Base-by-base conservation (phyloP, 2,113 vertebrate species). In the Brachyhypopomus gauderio region DNA sequence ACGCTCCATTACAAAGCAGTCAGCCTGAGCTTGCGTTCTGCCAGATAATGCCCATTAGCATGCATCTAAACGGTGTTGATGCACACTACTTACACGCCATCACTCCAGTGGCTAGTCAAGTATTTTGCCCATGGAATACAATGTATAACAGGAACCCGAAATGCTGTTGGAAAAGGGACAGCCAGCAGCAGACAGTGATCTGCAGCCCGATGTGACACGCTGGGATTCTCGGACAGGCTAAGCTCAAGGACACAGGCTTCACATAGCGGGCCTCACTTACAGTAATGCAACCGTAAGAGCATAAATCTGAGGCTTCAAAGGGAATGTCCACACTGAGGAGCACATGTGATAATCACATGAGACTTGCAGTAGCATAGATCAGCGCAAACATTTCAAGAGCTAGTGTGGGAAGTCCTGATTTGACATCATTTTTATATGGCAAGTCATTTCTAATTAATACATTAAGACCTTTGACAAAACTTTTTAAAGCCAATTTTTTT, bases 1-100 rank as follows among this genome's bases (percentile, higher is more conserved):
- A 86, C 79, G 8, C 77, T 66, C 73, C 67, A 62, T 75, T 81
- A 75, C 75, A 52, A 74, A 69, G 69, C 67, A 71, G 60, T 72
- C 66, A 38, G 38, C 34, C 22, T 52, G 19, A 52, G 79, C 79
- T 71, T 75, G 56, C 70, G 59, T 69, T 81, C 64, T 64, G 58
- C 55, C n/a, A 80, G 58, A 72, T 80, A 81, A 58, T 56, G 23
- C 58, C 36, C 19, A n/a, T 75, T 48, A 77, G 75, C 52, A 78
- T 55, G 22, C 59, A 82, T 74, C 58, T 20, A 63, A 64, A 72
- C 64, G 62, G 60, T 77, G n/a, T 41, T 55, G 58, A 58, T 45
- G 38, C 59, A 45, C 73, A n/a, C 19, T 58, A 20, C 25, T 72
- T 72, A 66, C 59, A 81, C 41, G 8, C 58, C 74, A 55, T 23